Percentiles rank a stretch among this genome's conserved stretches.
phyloP scores from a whole-genome alignment of 1,140 invertebrate species.

The Tetramorium alpestre region DNA sequence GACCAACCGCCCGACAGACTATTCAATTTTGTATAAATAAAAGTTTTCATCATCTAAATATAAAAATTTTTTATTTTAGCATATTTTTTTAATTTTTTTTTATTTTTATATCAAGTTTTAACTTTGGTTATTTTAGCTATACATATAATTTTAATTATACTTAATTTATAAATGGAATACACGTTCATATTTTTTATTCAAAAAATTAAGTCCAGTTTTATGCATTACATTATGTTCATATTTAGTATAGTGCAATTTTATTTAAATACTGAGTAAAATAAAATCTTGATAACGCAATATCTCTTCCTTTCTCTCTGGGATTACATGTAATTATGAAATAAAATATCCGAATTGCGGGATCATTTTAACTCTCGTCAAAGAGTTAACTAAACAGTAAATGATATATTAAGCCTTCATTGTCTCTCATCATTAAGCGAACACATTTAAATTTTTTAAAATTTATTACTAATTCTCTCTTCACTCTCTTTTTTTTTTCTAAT shows the following conservation, averaged over 20 bases:
- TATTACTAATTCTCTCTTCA: neutral
- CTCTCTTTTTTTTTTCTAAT: neutral
- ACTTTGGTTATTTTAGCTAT: neutral
- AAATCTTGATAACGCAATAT: neutral
- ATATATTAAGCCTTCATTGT: neutral
- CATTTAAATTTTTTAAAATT: neutral
- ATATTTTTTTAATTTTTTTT: neutral
- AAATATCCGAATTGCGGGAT: neutral
- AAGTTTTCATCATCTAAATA: neutral
- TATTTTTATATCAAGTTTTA: neutral
- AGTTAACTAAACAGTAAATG: neutral
- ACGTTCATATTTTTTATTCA: neutral
- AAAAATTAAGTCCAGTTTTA: neutral
- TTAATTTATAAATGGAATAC: neutral
- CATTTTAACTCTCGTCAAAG: neutral
- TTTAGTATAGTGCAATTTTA: neutral
- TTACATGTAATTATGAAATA: slow-evolving; percentile 9
- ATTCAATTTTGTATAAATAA: neutral
- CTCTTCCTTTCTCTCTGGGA: neutral
- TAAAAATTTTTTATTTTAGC: neutral
- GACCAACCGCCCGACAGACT: neutral
- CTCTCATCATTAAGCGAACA: neutral
- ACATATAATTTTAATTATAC: neutral
- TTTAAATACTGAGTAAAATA: slow-evolving; percentile 10
- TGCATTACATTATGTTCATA: neutral